Conservation (phyloP, 2,797 vertebrate genomes). For the Paramormyrops hopkinsi region DNA sequence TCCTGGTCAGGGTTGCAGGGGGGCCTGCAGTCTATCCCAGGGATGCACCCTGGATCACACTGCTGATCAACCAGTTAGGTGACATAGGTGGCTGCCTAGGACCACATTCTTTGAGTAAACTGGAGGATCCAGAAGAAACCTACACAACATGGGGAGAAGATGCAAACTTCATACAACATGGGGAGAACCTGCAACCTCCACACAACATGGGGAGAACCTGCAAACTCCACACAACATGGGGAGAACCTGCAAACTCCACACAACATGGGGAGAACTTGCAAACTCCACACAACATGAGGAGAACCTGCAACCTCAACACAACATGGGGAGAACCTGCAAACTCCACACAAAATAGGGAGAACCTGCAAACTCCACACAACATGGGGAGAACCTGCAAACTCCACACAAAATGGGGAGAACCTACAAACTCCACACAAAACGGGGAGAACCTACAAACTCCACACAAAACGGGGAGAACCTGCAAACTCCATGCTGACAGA, state of each 20-base stretch:
- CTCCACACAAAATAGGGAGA: no score
- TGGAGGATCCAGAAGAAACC: not conserved
- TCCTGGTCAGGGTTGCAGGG: not conserved
- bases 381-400: not conserved
- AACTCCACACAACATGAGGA: not conserved
- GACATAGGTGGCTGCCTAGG: not conserved
- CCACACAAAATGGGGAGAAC: not conserved
- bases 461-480: not conserved
- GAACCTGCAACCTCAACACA: not conserved
- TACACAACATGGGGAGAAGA: not conserved
- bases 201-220: not conserved
- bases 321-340: not conserved
- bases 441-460: not conserved
- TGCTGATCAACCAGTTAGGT: not conserved
- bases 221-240: not conserved
- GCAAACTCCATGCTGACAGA: not conserved
- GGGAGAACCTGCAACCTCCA: not conserved
- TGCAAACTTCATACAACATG: not conserved
- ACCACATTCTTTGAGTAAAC: not conserved
- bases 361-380: not conserved
- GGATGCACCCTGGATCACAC: not conserved
- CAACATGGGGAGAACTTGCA: not conserved
- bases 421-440: no score
- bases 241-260: not conserved
- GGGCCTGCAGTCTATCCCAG: not conserved